Evolutionary conservation across 2,113 vertebrate species (phyloP).

Genomic region (Callithrix jacchus): DNA sequence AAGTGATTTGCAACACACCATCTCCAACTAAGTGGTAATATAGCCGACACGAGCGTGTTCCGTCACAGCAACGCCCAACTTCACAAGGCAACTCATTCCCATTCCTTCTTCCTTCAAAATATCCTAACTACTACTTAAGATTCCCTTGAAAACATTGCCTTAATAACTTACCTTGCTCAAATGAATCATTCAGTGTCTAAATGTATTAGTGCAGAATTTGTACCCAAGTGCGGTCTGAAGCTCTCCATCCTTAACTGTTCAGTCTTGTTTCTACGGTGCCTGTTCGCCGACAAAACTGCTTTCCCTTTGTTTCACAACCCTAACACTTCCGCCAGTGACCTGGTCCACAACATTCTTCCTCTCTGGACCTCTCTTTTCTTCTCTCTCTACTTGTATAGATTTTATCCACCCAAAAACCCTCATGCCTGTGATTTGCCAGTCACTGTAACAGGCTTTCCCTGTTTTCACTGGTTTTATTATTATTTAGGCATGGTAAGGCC

Average conservation of each 20-base stretch:
- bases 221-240: not conserved
- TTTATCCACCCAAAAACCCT: not conserved
- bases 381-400: not conserved
- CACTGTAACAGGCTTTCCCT: not conserved
- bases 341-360: not conserved
- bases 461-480: not conserved
- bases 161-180: conserved; percentile 11
- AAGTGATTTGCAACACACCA: not conserved
- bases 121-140: not conserved
- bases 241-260: not conserved
- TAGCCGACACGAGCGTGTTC: not conserved
- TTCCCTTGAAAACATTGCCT: conserved; percentile 5
- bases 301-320: not conserved
- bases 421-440: not conserved
- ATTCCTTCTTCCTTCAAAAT: not conserved
- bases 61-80: not conserved
- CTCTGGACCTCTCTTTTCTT: not conserved
- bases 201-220: not conserved
- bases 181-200: conserved; percentile 13
- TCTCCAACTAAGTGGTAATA: not conserved
- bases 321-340: not conserved
- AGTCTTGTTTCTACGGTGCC: not conserved
- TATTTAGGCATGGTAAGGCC: not conserved
- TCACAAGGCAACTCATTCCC: not conserved
- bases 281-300: not conserved